These are phyloP conservation scores for Temnothorax longispinosus DNA, from an alignment of 1,140 invertebrate species.

Conservation along the genomic window DNA sequence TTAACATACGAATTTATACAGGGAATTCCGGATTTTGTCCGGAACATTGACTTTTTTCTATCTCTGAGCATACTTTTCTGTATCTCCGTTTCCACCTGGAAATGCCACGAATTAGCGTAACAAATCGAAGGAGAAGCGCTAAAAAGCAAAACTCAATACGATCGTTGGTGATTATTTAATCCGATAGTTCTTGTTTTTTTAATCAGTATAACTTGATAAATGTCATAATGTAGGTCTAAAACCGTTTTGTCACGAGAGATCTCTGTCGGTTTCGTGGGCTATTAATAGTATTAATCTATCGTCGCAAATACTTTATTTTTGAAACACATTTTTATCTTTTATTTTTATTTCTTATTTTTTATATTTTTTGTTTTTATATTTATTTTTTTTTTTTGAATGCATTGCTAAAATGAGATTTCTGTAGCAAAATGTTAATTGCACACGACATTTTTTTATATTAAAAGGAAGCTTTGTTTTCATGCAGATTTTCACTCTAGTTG, in stretches of 20 bases:
- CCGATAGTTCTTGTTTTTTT: neutral
- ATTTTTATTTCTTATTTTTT: no score
- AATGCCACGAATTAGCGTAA: neutral
- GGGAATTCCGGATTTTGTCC: slow-evolving; percentile 31
- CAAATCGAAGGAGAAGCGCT: neutral
- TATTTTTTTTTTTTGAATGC: no score
- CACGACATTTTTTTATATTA: neutral
- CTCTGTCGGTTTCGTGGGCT: neutral
- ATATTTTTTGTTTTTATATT: no score
- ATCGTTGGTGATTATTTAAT: neutral
- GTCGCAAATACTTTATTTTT: no score
- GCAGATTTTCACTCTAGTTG: neutral
- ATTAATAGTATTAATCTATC: neutral
- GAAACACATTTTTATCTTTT: neutral
- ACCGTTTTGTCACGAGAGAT: neutral
- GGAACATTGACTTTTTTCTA: slow-evolving; percentile 22
- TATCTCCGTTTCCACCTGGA: slow-evolving; percentile 1
- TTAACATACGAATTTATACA: slow-evolving; percentile 42
- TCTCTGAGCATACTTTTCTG: neutral
- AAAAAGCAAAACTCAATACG: neutral
- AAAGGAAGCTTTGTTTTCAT: neutral
- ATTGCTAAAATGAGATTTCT: neutral
- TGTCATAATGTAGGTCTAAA: neutral
- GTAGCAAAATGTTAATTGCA: neutral
- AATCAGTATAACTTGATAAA: neutral